These are phyloP conservation scores for Malurus melanocephalus DNA, from an alignment of 2,113 vertebrate genomes.

Conservation along the genomic window DNA sequence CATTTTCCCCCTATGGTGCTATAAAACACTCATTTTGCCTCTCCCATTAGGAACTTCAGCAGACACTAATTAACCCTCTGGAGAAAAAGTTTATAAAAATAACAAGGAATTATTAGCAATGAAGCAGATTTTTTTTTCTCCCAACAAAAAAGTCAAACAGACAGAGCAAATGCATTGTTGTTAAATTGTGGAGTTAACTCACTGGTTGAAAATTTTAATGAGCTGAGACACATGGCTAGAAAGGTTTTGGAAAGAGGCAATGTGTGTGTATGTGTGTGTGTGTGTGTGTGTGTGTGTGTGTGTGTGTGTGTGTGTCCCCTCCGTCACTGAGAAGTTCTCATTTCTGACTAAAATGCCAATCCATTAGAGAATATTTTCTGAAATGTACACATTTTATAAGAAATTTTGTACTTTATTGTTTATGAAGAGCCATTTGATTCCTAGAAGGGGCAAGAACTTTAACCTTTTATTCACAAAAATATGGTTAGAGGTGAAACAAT, in stretches of 20 bases:
- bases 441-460: not conserved
- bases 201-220: constrained; percentile 9
- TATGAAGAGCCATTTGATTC: not conserved
- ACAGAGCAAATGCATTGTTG: not conserved
- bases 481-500: not conserved
- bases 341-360: not conserved
- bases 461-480: not conserved
- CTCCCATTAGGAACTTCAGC: constrained; percentile 16
- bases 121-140: not conserved
- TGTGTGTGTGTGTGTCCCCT: not conserved
- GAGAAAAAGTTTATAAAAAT: constrained; percentile 54
- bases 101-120: constrained; percentile 30
- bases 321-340: not conserved
- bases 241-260: not conserved
- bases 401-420: not conserved
- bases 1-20: not conserved
- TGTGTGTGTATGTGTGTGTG: not conserved
- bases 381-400: not conserved
- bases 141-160: not conserved
- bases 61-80: constrained; percentile 55
- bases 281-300: not conserved
- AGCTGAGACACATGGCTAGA: not conserved
- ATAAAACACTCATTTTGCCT: not conserved
- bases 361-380: not conserved
- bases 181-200: not conserved